phyloP scores from a whole-genome alignment of 2,888 invertebrate genomes.

The Tethea ocularis region DNA sequence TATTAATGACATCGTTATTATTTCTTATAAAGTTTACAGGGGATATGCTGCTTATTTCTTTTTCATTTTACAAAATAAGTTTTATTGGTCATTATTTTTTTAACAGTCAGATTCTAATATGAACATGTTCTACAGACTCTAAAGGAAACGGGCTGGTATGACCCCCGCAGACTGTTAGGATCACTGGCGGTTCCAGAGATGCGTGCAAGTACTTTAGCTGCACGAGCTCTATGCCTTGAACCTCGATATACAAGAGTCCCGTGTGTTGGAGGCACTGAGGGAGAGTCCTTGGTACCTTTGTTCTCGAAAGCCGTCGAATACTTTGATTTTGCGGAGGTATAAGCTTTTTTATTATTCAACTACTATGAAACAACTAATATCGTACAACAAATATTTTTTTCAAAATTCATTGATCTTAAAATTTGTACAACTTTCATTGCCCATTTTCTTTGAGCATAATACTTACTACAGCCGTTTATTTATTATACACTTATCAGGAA shows the following conservation, averaged over 20 bases:
- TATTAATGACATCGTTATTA: slow-evolving; percentile 20
- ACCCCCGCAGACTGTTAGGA: slow-evolving; percentile 66
- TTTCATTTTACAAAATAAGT: background rate
- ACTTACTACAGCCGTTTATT: background rate
- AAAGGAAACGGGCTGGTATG: slow-evolving; percentile 74
- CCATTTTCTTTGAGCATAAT: background rate
- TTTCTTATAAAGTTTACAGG: slow-evolving; percentile 21
- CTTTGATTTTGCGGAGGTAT: slow-evolving; percentile 71
- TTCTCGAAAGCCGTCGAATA: slow-evolving; percentile 74
- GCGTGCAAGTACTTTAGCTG: slow-evolving; percentile 75
- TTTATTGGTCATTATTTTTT: background rate
- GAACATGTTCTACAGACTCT: slow-evolving; percentile 52
- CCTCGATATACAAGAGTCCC: slow-evolving; percentile 71
- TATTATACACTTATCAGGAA: background rate
- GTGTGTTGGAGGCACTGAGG: slow-evolving; percentile 74
- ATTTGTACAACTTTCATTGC: background rate
- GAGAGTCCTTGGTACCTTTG: slow-evolving; percentile 66
- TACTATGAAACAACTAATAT: no score
- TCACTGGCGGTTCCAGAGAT: slow-evolving; percentile 75
- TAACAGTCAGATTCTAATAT: slow-evolving; percentile 13
- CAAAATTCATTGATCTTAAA: no score
- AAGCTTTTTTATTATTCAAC: background rate
- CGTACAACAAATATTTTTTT: no score
- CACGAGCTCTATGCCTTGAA: slow-evolving; percentile 66
- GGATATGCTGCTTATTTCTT: slow-evolving; percentile 8